A percentile compares a stretch with the other conserved stretches of the same genome.
These are phyloP conservation scores for Lophius americanus DNA, from an alignment of 2,797 vertebrate genomes.

Conservation along the genomic window DNA sequence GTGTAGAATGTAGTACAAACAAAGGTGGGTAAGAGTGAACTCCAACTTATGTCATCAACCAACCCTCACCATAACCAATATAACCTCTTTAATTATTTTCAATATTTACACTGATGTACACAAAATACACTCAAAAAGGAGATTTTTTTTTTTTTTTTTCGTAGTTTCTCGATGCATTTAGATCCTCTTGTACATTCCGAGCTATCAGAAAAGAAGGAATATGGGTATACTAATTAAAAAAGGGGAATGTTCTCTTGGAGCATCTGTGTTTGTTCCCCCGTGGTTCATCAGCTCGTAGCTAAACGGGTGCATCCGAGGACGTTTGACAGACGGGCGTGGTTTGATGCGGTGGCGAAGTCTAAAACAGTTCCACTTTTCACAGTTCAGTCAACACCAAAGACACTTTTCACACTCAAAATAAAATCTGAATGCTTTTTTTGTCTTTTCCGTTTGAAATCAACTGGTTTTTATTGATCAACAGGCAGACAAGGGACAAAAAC, in stretches of 20 bases:
- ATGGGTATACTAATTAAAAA: slow-evolving; percentile 62
- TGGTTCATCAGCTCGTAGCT: slow-evolving; percentile 54
- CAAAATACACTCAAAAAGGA: slow-evolving; percentile 89
- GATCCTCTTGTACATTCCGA: slow-evolving; percentile 81
- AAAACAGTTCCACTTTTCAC: slow-evolving; percentile 54
- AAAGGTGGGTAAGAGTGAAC: slow-evolving; percentile 71
- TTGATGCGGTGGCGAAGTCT: slow-evolving; percentile 42
- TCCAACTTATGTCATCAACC: slow-evolving; percentile 57
- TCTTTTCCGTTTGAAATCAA: slow-evolving; percentile 65
- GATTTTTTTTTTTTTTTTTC: slow-evolving; percentile 68
- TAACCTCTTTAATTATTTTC: slow-evolving; percentile 82
- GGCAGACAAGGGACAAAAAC: slow-evolving; percentile 73
- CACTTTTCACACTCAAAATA: slow-evolving; percentile 60
- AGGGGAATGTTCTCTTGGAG: slow-evolving; percentile 59
- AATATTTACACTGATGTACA: slow-evolving; percentile 89
- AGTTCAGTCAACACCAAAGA: slow-evolving; percentile 67
- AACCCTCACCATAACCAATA: slow-evolving; percentile 72
- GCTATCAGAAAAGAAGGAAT: slow-evolving; percentile 74
- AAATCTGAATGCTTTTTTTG: slow-evolving; percentile 59
- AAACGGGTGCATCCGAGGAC: slow-evolving; percentile 62
- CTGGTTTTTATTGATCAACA: slow-evolving; percentile 75
- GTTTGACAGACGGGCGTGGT: slow-evolving; percentile 65
- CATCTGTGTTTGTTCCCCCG: slow-evolving; percentile 56
- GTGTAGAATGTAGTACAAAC: slow-evolving; percentile 74
- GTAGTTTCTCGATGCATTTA: slow-evolving; percentile 57